phyloP scores from a whole-genome alignment of 1,140 invertebrate genomes.

The Temnothorax curvispinosus region DNA sequence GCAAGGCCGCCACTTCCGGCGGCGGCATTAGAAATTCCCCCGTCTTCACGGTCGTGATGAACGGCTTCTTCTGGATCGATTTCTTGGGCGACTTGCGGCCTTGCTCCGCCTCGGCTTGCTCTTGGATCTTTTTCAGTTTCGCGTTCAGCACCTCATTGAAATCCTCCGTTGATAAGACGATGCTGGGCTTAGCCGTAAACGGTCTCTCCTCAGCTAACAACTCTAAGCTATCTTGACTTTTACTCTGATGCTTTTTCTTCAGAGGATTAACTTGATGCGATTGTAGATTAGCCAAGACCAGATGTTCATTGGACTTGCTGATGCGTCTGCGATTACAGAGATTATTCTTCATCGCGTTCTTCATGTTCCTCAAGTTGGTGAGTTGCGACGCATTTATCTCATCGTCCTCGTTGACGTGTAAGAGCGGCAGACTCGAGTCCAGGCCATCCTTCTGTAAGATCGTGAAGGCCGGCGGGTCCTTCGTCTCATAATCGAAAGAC shows the following conservation, averaged over 20 bases:
- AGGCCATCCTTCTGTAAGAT: constrained; percentile 80
- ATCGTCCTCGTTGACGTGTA: constrained; percentile 73
- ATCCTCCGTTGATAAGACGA: constrained; percentile 82
- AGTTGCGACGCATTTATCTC: constrained; percentile 68
- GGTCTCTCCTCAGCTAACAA: constrained; percentile 49
- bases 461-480: constrained; percentile 78
- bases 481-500: constrained; percentile 70
- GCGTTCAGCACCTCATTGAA: constrained; percentile 89
- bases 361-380: constrained; percentile 68
- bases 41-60: constrained; percentile 92
- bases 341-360: constrained; percentile 66
- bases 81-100: constrained; percentile 50
- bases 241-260: constrained; percentile 78
- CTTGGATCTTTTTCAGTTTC: constrained; percentile 88
- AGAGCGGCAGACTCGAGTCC: constrained; percentile 79
- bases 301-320: constrained; percentile 82
- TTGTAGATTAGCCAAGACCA: constrained; percentile 78
- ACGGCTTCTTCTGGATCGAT: constrained; percentile 84
- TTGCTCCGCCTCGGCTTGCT: constrained; percentile 85
- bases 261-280: constrained; percentile 78
- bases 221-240: constrained; percentile 83
- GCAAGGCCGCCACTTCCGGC: constrained; percentile 89
- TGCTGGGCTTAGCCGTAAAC: constrained; percentile 61
- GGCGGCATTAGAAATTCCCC: constrained; percentile 92
- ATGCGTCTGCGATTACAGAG: constrained; percentile 74